Conservation (phyloP, 2,113 vertebrate genomes). For the Trematomus loennbergii region DNA sequence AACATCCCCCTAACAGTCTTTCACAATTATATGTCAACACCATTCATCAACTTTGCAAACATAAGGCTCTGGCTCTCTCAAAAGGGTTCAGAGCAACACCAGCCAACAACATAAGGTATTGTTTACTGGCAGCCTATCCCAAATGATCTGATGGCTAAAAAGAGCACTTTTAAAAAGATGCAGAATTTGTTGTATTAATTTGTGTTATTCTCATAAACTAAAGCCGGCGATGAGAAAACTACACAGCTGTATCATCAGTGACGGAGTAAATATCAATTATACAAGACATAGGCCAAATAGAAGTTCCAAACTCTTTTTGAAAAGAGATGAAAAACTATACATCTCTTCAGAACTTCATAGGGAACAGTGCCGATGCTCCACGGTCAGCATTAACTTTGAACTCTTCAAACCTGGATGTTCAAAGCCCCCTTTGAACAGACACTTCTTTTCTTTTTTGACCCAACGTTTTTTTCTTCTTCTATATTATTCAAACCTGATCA, state of each 20-base stretch:
- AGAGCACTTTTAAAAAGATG: neutral
- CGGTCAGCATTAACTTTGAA: constrained; percentile 37
- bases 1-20: constrained; percentile 53
- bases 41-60: constrained; percentile 62
- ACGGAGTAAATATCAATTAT: too few species aligned
- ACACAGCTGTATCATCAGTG: too few species aligned
- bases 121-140: neutral
- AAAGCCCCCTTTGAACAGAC: constrained; percentile 36
- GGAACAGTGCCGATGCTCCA: neutral
- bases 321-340: neutral
- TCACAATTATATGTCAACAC: constrained; percentile 60
- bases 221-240: too few species aligned
- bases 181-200: too few species aligned
- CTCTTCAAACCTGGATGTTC: constrained; percentile 18
- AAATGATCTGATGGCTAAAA: neutral
- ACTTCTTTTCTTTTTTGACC: neutral
- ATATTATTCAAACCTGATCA: neutral
- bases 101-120: neutral
- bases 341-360: constrained; percentile 24
- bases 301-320: too few species aligned
- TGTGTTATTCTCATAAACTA: too few species aligned
- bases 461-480: neutral
- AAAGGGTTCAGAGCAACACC: constrained; percentile 17
- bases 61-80: constrained; percentile 27
- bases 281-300: too few species aligned